A percentile compares a stretch with the other conserved stretches of the same genome.
Conservation (phyloP, 92 coral and sea anemone species). For the Bergia puertoricense region DNA sequence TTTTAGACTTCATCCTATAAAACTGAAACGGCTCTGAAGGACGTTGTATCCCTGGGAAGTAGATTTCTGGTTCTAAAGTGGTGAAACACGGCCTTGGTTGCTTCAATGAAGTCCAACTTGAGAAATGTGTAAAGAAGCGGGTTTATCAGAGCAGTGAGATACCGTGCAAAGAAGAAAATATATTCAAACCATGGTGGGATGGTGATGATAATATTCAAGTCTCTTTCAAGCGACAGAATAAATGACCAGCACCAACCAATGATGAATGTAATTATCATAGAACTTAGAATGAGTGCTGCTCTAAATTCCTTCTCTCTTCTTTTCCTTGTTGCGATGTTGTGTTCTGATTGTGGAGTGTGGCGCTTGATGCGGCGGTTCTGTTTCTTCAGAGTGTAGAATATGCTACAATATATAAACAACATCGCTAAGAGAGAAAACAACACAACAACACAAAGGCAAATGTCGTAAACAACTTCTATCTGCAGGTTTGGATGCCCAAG, state of each 20-base stretch:
- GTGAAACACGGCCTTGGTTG: neutral
- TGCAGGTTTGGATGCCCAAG: neutral
- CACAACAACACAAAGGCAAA: conserved; percentile 52
- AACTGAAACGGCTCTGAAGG: neutral
- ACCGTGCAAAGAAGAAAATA: conserved; percentile 28
- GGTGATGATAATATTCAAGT: conserved; percentile 1
- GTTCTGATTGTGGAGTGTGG: conserved; percentile 17
- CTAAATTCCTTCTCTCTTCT: conserved; percentile 40
- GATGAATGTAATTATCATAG: conserved; percentile 40
- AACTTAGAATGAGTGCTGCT: conserved; percentile 40
- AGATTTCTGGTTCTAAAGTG: neutral
- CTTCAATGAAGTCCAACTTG: conserved; percentile 49
- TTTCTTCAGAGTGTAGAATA: conserved; percentile 56
- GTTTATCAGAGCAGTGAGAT: conserved; percentile 37
- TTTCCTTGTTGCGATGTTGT: neutral
- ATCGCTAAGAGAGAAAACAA: conserved; percentile 52
- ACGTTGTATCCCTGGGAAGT: neutral
- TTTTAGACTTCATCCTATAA: neutral
- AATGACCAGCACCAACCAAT: conserved; percentile 50
- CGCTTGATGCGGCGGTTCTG: conserved; percentile 46
- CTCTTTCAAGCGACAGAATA: conserved; percentile 19
- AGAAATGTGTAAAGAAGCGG: conserved; percentile 58
- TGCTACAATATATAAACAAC: conserved; percentile 47
- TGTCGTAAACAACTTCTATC: conserved; percentile 49
- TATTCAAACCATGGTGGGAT: conserved; percentile 39